These are phyloP conservation scores for Lordiphosa mommai DNA, from an alignment of 1,140 invertebrate species.

Conservation along the genomic window DNA sequence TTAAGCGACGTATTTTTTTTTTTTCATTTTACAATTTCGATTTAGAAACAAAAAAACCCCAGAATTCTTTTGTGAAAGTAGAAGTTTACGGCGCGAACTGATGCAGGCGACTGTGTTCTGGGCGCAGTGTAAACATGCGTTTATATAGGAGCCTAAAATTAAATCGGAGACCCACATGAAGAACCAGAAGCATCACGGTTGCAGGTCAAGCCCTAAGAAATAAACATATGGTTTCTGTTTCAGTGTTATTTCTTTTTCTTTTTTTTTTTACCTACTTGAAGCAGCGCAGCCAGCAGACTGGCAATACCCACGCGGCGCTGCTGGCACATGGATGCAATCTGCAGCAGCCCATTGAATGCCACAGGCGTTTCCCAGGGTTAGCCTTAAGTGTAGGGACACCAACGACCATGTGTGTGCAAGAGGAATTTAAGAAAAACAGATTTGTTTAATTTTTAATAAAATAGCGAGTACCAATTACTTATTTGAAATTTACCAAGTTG, in stretches of 20 bases:
- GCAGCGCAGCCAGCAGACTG: constrained; percentile 26
- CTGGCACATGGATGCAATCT: constrained; percentile 70
- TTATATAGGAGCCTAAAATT: constrained; percentile 76
- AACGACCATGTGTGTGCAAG: constrained; percentile 16
- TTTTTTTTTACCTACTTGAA: constrained; percentile 70
- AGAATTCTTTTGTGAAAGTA: constrained; percentile 14
- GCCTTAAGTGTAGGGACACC: constrained; percentile 52
- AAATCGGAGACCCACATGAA: constrained; percentile 71
- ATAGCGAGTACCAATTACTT: too few relatives aligned
- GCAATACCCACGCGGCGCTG: constrained; percentile 67
- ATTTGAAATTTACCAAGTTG: too few relatives aligned
- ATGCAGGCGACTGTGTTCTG: constrained; percentile 61
- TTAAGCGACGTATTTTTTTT: constrained; percentile 35
- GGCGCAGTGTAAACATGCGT: constrained; percentile 64
- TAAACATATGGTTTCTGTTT: constrained; percentile 45
- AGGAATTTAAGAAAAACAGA: background rate
- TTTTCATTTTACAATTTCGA: background rate
- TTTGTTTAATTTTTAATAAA: too few relatives aligned
- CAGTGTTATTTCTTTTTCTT: constrained; percentile 14
- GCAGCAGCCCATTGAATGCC: constrained; percentile 33
- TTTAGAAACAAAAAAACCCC: background rate
- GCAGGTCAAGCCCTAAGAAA: constrained; percentile 62
- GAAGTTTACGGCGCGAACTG: constrained; percentile 41
- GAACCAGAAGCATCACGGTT: constrained; percentile 30
- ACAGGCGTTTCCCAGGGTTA: constrained; percentile 65